Conservation (phyloP, 2,888 invertebrate genomes). For the Drosophila sordidapex region DNA sequence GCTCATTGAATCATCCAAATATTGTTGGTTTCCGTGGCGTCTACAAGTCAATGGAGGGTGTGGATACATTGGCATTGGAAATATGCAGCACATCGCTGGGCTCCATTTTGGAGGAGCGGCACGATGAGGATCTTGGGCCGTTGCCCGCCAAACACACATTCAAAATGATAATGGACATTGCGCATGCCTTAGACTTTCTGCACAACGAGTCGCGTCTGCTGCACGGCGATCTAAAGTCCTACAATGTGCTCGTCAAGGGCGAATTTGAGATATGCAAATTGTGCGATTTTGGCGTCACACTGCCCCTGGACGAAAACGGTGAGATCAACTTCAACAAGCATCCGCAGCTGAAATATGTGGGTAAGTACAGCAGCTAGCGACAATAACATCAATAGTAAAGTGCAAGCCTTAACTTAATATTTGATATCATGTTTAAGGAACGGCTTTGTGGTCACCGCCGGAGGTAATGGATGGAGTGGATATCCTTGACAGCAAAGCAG, state of each 20-base stretch:
- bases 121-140: constrained; percentile 87
- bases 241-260: constrained; percentile 91
- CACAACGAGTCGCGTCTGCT: constrained; percentile 90
- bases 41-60: constrained; percentile 80
- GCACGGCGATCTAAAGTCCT: constrained; percentile 94
- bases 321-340: constrained; percentile 86
- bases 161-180: constrained; percentile 89
- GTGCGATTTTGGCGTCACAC: constrained; percentile 94
- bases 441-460: constrained; percentile 92
- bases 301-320: constrained; percentile 89
- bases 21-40: constrained; percentile 91
- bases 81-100: constrained; percentile 90
- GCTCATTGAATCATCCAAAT: constrained; percentile 90
- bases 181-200: constrained; percentile 90
- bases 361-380: constrained; percentile 80
- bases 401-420: no score
- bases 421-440: constrained; percentile 86
- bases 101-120: constrained; percentile 89
- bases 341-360: constrained; percentile 87
- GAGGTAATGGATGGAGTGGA: constrained; percentile 88
- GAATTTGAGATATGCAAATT: constrained; percentile 91
- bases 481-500: constrained; percentile 89
- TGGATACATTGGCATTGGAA: constrained; percentile 91
- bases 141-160: constrained; percentile 88
- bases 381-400: not conserved